phyloP scores from a whole-genome alignment of 2,113 vertebrate species.

The Chloropsis hardwickii region DNA sequence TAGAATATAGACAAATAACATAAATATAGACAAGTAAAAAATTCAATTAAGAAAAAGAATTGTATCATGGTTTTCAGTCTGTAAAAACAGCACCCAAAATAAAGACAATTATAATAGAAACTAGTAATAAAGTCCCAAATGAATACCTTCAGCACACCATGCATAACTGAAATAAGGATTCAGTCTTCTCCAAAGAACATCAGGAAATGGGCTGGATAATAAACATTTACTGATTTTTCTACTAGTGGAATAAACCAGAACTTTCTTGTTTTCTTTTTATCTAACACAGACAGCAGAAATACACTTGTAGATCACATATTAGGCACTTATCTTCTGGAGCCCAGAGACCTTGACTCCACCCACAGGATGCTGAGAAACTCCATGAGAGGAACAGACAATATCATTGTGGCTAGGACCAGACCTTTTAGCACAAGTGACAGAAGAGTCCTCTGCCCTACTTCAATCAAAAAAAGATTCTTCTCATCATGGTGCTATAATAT shows the following conservation, averaged over 20 bases:
- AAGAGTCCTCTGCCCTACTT: background rate
- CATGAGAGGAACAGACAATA: background rate
- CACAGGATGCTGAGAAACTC: background rate
- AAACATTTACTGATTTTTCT: background rate
- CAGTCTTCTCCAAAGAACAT: background rate
- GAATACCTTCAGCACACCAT: background rate
- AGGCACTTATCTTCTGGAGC: background rate
- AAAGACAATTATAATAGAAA: background rate
- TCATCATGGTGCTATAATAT: background rate
- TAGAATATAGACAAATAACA: background rate
- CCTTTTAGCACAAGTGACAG: background rate
- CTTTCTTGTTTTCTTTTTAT: background rate
- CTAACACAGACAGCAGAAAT: background rate
- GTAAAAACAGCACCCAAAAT: background rate
- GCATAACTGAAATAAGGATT: background rate
- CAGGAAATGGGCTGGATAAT: background rate
- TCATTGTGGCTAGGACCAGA: background rate
- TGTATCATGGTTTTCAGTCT: background rate
- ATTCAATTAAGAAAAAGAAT: background rate
- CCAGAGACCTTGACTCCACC: background rate
- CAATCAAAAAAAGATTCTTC: background rate
- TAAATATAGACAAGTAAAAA: no score
- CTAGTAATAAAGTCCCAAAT: background rate
- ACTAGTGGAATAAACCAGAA: background rate
- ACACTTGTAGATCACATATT: background rate